These are phyloP conservation scores for Taenaris catops DNA, from an alignment of 2,888 invertebrate species.

Conservation along the genomic window DNA sequence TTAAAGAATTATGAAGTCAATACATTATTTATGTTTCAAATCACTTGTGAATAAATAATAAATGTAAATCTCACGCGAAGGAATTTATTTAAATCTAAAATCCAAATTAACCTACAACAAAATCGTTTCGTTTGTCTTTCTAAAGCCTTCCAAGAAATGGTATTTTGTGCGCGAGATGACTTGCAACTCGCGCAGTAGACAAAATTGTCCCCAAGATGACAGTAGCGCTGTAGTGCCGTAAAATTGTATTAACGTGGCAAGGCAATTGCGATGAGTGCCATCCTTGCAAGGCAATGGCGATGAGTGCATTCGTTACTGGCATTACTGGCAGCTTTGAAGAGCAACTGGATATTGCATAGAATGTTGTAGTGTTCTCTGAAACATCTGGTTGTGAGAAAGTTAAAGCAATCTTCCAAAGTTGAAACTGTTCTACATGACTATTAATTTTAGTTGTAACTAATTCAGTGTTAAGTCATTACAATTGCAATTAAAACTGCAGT, in stretches of 20 bases:
- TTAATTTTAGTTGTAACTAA: conserved; percentile 3
- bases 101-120: too few species aligned
- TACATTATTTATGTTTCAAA: too few species aligned
- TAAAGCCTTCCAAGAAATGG: conserved; percentile 5
- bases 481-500: conserved; percentile 15
- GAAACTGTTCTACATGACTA: conserved; percentile 3
- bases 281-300: conserved; percentile 46
- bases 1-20: too few species aligned
- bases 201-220: conserved; percentile 71
- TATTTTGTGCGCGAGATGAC: conserved; percentile 16
- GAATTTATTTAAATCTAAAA: too few species aligned
- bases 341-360: conserved; percentile 40
- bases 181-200: conserved; percentile 59
- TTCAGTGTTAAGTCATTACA: conserved; percentile 7
- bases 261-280: conserved; percentile 57
- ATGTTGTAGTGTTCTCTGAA: conserved; percentile 11
- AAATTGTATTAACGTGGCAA: conserved; percentile 68
- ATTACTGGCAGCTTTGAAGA: conserved; percentile 48
- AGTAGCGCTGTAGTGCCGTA: conserved; percentile 49
- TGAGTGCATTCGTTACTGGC: conserved; percentile 65
- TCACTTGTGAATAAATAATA: too few species aligned
- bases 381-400: background rate
- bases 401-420: background rate
- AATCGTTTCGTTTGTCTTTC: too few species aligned
- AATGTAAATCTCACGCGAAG: too few species aligned